Evolutionary conservation across 2,113 vertebrate genomes (phyloP), one percentile per base, ranked within the genome.

Genomic region (Beaufortia kweichowensis): DNA sequence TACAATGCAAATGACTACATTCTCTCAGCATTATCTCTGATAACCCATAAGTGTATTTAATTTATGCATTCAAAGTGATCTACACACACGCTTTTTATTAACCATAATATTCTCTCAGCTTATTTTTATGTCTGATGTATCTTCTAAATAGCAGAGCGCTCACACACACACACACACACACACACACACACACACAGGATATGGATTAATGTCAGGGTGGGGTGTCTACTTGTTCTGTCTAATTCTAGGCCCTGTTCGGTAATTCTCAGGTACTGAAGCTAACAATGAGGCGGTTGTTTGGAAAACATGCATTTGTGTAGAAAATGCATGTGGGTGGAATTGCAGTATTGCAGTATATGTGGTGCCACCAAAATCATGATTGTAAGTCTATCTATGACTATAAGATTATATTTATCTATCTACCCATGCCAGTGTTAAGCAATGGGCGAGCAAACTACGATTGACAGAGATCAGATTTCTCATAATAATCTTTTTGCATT

Each of bases 171-270:
- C n/a, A n/a, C n/a, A n/a, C n/a, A n/a, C n/a, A n/a, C n/a, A n/a
- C n/a, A n/a, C n/a, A n/a, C n/a, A n/a, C n/a, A n/a, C n/a, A n/a
- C n/a, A n/a, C 33, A 5, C 33, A 35, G 9, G 33, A 35, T 9
- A 7, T 35, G 5, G 5, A 9, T 7, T 43, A 68, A 68, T 79
- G 29, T 33, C 14, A 35, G 78, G 78, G 71, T 59, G 56, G 9
- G 56, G 14, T 59, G 56, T 59, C 26, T 28, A 53, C 48, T 53
- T 65, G 75, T 48, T 39, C 1, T 2, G 15, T 55, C 65, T 76
- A 64, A 76, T 80, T 80, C 35, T 69, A 55, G 72, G 64, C 26
- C 46, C 31, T 62, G 64, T 43, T 46, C 15, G n/a, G 71, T 66
- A 65, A 57, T 67, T 50, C 23, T 55, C 33, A 26, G 11, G 56